These are phyloP conservation scores for Clarias gariepinus DNA, from an alignment of 2,113 vertebrate genomes.

Conservation along the genomic window DNA sequence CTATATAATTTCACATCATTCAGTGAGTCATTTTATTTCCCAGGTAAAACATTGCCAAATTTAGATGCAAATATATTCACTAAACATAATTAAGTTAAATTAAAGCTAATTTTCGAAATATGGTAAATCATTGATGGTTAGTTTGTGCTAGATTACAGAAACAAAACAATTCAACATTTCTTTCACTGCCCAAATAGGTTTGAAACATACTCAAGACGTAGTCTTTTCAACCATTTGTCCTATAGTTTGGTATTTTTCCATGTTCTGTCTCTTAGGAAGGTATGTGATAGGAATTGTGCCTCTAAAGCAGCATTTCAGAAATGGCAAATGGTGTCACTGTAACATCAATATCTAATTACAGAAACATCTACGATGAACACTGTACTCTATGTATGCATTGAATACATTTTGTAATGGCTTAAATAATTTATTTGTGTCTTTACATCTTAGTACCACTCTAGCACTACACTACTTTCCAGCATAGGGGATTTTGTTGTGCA, in stretches of 20 bases:
- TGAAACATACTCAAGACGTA: not conserved
- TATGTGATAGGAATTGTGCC: not conserved
- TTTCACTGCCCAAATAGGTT: not conserved
- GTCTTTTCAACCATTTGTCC: constrained; percentile 27
- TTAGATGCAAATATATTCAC: not conserved
- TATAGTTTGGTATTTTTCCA: constrained; percentile 4
- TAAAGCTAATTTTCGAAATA: not conserved
- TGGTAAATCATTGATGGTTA: not conserved
- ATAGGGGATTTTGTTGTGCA: constrained; percentile 22
- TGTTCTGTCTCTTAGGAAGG: constrained; percentile 33
- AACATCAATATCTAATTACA: constrained; percentile 9
- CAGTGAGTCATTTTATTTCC: not conserved
- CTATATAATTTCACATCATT: not conserved
- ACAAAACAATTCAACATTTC: not conserved
- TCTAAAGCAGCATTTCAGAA: constrained; percentile 27
- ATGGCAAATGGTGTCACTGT: constrained; percentile 37
- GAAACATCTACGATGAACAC: not conserved
- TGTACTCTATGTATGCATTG: not conserved
- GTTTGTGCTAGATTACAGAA: not conserved
- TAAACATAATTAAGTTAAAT: not conserved
- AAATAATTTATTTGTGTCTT: constrained; percentile 13
- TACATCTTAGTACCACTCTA: constrained; percentile 3
- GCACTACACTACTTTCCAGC: not conserved
- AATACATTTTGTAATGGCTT: not conserved
- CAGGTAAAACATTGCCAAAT: not conserved